Percentiles rank a stretch among this genome's conserved stretches.
phyloP scores from a whole-genome alignment of 2,797 vertebrate species.

The Malurus splendens region DNA sequence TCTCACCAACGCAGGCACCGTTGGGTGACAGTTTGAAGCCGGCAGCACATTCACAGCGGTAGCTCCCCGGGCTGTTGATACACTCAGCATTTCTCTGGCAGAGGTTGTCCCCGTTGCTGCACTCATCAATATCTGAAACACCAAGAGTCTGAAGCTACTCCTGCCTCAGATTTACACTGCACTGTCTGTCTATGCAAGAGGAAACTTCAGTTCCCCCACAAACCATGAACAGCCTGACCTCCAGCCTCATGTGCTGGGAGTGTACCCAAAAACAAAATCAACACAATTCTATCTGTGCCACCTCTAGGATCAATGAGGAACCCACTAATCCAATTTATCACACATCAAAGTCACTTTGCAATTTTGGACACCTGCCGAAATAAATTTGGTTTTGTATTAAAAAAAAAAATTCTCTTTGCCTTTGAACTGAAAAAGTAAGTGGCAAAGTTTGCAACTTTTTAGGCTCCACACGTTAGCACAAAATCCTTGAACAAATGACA shows the following conservation, averaged over 20 bases:
- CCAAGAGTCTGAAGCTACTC: background rate
- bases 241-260: background rate
- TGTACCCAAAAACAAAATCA: background rate
- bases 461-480: background rate
- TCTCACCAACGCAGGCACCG: constrained; percentile 80
- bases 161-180: background rate
- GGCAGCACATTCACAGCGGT: constrained; percentile 79
- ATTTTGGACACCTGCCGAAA: background rate
- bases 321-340: accelerated
- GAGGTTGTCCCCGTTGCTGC: constrained; percentile 76
- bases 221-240: background rate
- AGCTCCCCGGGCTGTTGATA: constrained; percentile 83
- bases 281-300: background rate
- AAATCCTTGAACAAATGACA: background rate
- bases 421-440: background rate
- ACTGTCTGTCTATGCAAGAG: background rate
- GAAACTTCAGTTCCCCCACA: background rate
- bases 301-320: background rate
- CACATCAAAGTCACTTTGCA: background rate
- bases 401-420: background rate
- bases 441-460: background rate
- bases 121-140: constrained; percentile 81
- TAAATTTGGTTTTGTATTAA: background rate
- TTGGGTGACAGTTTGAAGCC: constrained; percentile 81
- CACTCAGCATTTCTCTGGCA: constrained; percentile 83